Conservation (phyloP, 2,888 invertebrate genomes). For the Campoplex capitator region DNA sequence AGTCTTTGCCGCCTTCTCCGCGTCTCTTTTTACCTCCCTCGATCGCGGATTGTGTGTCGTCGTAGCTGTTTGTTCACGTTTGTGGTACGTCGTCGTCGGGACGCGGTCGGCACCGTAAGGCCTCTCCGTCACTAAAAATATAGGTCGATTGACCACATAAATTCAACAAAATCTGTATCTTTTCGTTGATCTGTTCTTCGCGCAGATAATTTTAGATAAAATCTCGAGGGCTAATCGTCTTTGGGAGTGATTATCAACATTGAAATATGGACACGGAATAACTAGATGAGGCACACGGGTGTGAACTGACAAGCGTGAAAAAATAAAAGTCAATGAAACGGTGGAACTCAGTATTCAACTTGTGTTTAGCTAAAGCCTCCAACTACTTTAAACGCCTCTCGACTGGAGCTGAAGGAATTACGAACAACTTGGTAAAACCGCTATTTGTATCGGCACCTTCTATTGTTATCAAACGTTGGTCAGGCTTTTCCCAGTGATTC, state of each 20-base stretch:
- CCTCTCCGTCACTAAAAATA: conserved; percentile 32
- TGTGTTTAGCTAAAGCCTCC: background rate
- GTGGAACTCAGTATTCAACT: background rate
- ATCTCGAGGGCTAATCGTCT: background rate
- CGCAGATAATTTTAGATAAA: background rate
- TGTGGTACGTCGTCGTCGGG: conserved; percentile 53
- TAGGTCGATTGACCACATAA: conserved; percentile 21
- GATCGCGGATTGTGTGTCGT: conserved; percentile 42
- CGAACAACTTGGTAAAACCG: background rate
- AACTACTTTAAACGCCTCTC: background rate
- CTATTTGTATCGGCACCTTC: background rate
- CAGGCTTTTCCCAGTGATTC: conserved; percentile 6
- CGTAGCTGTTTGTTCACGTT: conserved; percentile 26
- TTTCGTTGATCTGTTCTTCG: background rate
- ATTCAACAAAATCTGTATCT: conserved; percentile 2
- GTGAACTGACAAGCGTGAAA: background rate
- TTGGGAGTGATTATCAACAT: background rate
- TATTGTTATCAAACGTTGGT: background rate
- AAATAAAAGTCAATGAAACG: background rate
- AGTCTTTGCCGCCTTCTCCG: conserved; percentile 64
- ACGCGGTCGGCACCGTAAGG: conserved; percentile 20
- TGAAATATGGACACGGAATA: background rate
- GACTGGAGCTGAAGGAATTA: background rate
- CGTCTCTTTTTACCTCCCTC: conserved; percentile 61
- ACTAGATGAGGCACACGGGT: background rate